Base-by-base conservation (phyloP, 2,113 vertebrate species). In the Anguilla rostrata region DNA sequence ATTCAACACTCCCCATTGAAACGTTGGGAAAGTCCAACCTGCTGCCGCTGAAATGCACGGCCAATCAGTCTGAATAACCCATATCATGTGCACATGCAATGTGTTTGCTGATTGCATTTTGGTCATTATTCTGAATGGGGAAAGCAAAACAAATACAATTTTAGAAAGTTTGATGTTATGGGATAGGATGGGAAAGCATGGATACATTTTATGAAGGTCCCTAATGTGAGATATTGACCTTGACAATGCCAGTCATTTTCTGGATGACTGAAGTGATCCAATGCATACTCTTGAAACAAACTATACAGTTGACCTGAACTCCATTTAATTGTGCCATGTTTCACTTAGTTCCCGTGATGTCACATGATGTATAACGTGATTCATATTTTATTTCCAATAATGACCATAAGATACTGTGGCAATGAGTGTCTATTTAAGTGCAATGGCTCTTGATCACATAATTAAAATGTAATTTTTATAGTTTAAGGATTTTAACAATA, bases 1-100 rank as follows among this genome's bases (percentile, higher is more conserved):
- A 91, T 91, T 89, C 93, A 34, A 91, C 89, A 83, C 90, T 94
- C 85, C 85, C 93, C 56, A 92, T 91, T 71, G 92, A 96, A 63
- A 89, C 86, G 0, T 40, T 87, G 0, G 85, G 87, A 20, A 92
- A 90, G 66, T 63, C 79, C 20, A 78, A 89, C 66, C 88, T 92
- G 39, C 86, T 91, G 18, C 90, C 89, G 0, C 88, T 91, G 78
- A 92, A 93, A 90, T 90, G 86, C n/a, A 15, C 84, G 15, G 53
- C 39, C 26, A 12, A 34, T 75, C 71, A 22, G 26, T 34, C 71
- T 34, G 26, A 75, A 75, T 34, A 75, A 34, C 26, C 26, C 9
- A 0, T 75, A 46, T 2, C 75, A 34, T 75, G n/a, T 34, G n/a
- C 6, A 75, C 2, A 29, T 34, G 11, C n/a, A 75, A 75, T 34